Percentiles rank a stretch among this genome's conserved stretches.
Conservation (phyloP, 1,140 invertebrate genomes). For the Scaptodrosophila lebanonensis region DNA sequence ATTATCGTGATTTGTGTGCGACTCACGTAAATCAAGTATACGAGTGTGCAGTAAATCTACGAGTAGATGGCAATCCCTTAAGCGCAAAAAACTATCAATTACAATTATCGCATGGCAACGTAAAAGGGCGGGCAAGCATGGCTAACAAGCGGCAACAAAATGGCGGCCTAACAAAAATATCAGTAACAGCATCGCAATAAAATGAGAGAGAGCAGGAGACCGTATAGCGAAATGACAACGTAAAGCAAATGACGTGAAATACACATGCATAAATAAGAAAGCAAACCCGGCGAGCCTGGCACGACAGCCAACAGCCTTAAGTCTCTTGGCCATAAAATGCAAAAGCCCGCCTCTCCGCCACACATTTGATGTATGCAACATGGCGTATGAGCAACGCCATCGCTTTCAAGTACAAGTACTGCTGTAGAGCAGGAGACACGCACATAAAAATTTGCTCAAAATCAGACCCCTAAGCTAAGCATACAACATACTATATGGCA, state of each 20-base stretch:
- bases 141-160: conserved; percentile 51
- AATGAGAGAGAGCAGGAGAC: no score
- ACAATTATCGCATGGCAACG: conserved; percentile 60
- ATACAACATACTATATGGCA: no score
- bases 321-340: conserved; percentile 52
- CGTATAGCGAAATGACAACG: conserved; percentile 52
- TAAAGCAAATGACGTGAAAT: conserved; percentile 62
- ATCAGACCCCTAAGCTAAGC: no score
- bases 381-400: conserved; percentile 49
- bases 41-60: no score
- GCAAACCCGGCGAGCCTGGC: no score
- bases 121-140: no score
- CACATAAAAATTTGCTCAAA: no score
- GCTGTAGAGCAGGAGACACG: conserved; percentile 1
- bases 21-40: no score
- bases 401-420: conserved; percentile 66
- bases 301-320: no score
- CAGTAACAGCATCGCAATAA: no score
- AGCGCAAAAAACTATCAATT: conserved; percentile 58
- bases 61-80: neutral
- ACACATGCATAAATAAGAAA: conserved; percentile 39
- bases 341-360: neutral
- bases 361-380: conserved; percentile 21
- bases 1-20: no score
- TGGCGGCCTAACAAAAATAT: no score